Conservation (phyloP, 2,797 vertebrate genomes). For the Rhinella marina region DNA sequence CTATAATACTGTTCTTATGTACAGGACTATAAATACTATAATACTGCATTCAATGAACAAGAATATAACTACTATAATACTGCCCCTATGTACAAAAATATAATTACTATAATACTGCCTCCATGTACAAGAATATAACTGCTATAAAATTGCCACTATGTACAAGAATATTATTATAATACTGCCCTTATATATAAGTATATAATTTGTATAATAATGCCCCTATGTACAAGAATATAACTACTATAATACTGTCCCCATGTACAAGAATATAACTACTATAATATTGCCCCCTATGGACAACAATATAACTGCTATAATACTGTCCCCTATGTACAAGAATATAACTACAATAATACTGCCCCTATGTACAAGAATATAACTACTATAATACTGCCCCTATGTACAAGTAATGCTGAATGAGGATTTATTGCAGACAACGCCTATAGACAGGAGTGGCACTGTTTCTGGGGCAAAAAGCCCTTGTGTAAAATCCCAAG, state of each 20-base stretch:
- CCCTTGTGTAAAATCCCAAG: neutral
- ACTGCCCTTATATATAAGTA: neutral
- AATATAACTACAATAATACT: constrained; percentile 4
- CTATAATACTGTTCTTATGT: neutral
- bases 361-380: neutral
- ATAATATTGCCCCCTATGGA: neutral
- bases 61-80: constrained; percentile 2
- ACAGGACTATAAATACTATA: neutral
- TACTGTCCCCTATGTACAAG: neutral
- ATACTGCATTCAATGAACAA: neutral
- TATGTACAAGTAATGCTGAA: neutral
- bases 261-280: neutral
- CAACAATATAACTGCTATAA: neutral
- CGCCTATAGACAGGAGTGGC: neutral
- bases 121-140: neutral
- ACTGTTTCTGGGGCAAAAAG: neutral
- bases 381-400: neutral
- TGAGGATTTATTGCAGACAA: neutral
- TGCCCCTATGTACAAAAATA: neutral
- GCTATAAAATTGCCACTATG: neutral
- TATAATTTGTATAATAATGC: constrained; percentile 6
- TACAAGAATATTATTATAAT: neutral
- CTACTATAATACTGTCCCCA: neutral
- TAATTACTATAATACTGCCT: neutral
- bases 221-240: neutral